phyloP scores from a whole-genome alignment of 1,140 invertebrate species.

The Drosophila sp. region DNA sequence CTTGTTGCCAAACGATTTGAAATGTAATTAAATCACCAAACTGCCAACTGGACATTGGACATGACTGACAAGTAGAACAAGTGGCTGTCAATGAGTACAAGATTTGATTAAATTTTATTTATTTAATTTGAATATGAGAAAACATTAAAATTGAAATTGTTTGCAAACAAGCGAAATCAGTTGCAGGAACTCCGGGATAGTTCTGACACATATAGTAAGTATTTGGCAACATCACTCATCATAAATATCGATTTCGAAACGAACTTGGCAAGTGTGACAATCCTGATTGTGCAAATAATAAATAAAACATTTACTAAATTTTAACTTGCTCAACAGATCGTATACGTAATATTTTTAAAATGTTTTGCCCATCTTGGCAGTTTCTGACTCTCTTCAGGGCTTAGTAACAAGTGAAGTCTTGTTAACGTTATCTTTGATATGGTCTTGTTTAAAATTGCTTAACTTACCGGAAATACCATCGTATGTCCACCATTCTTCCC shows the following conservation, averaged over 20 bases:
- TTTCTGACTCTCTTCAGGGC: too few species aligned
- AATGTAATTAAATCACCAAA: conserved; percentile 57
- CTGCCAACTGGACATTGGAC: neutral
- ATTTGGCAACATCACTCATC: too few species aligned
- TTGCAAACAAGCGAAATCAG: neutral
- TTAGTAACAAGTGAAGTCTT: too few species aligned
- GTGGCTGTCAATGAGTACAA: neutral
- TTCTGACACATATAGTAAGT: too few species aligned
- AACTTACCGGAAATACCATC: conserved; percentile 94
- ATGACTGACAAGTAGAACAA: conserved; percentile 3
- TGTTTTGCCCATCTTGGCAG: too few species aligned
- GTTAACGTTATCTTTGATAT: too few species aligned
- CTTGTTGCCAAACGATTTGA: conserved; percentile 49
- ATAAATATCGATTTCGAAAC: too few species aligned
- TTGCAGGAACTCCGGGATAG: too few species aligned
- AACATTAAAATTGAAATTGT: neutral
- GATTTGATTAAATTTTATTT: conserved; percentile 26
- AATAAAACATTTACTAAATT: too few species aligned
- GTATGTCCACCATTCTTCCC: conserved; percentile 98
- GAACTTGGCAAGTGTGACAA: too few species aligned
- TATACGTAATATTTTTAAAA: conserved; percentile 1
- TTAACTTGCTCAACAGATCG: conserved; percentile 11
- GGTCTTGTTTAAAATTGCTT: neutral
- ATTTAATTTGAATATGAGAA: neutral
- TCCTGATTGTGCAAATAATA: too few species aligned